Evolutionary conservation across 2,797 vertebrate genomes (phyloP), one percentile per base, ranked within the genome.

Genomic region (Crypturellus tataupa): DNA sequence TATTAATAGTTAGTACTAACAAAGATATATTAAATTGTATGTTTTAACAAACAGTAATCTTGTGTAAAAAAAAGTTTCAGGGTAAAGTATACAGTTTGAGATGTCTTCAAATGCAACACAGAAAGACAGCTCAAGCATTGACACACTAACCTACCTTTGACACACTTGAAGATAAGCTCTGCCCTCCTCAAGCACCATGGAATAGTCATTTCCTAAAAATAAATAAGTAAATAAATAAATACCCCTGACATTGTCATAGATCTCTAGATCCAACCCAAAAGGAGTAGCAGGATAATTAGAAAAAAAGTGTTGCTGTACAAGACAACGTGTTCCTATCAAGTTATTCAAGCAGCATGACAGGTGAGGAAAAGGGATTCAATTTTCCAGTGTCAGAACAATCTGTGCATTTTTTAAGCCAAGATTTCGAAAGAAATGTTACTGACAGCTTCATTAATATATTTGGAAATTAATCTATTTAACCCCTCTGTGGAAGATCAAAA

Each of bases 81-180:
- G 1, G 1, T 2, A 16, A 65, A 73, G 71, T 5, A 35, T 3
- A 44, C 21, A 83, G 46, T 53, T n/a, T 89, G 37, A 86, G 58
- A 23, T 77, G 59, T 49, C 39, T 64, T 24, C 62, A 83, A 64
- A 72, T 6, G 20, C 37, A 85, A 71, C 13, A 47, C 5, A 70
- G 20, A 53, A 47, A 39, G 33, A 25, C 8, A 82, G 12, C 7
- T 31, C 64, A 46, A 86, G 44, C 35, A 8, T 51, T 60, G 31
- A 56, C 55, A n/a, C 46, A 58, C 93, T 97, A 93, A 98, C 29
- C 0, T 90, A 96, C 99, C 99, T 99, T 99, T 99, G 78, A 99
- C 98, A 35, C 99, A 99, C 97, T 99, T 99, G 97, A 99, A 99
- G n/a, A 98, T 98, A 8, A 98, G 98, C 69, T 98, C 98, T 12